These are phyloP conservation scores for Gambelia wislizenii DNA, from an alignment of 2,797 vertebrate genomes.

Conservation along the genomic window DNA sequence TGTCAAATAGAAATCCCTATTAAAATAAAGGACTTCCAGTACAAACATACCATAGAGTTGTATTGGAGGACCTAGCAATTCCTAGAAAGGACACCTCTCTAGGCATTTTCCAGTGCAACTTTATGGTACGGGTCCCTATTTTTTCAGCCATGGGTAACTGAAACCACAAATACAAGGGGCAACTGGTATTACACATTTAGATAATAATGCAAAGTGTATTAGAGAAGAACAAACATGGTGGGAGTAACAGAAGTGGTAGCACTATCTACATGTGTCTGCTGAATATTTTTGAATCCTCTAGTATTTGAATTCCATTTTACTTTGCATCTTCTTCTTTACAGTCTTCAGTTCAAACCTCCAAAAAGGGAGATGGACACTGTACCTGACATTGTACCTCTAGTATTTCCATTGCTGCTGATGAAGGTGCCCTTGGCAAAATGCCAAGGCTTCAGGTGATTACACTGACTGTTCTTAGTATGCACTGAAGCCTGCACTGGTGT, in stretches of 20 bases:
- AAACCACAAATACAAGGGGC: too few relatives aligned
- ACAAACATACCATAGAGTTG: too few relatives aligned
- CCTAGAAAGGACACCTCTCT: too few relatives aligned
- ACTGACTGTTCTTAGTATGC: background rate
- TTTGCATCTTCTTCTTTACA: background rate
- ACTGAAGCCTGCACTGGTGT: background rate
- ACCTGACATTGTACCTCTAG: background rate
- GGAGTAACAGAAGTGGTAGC: conserved; percentile 39
- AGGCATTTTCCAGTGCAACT: too few relatives aligned
- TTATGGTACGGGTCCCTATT: too few relatives aligned
- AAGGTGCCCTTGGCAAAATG: too few relatives aligned
- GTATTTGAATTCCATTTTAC: background rate
- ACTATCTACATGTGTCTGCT: background rate
- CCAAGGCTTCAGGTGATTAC: too few relatives aligned
- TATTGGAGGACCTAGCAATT: too few relatives aligned
- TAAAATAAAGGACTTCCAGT: too few relatives aligned
- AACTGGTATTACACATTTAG: background rate
- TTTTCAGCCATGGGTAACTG: too few relatives aligned
- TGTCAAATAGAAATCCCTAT: too few relatives aligned
- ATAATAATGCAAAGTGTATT: background rate
- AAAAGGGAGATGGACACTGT: background rate
- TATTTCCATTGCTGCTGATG: too few relatives aligned
- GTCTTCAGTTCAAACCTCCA: background rate
- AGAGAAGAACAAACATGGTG: conserved; percentile 4
- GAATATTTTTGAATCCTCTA: background rate